phyloP scores from a whole-genome alignment of 2,797 vertebrate genomes.

The Pseudocheirus occidentalis region DNA sequence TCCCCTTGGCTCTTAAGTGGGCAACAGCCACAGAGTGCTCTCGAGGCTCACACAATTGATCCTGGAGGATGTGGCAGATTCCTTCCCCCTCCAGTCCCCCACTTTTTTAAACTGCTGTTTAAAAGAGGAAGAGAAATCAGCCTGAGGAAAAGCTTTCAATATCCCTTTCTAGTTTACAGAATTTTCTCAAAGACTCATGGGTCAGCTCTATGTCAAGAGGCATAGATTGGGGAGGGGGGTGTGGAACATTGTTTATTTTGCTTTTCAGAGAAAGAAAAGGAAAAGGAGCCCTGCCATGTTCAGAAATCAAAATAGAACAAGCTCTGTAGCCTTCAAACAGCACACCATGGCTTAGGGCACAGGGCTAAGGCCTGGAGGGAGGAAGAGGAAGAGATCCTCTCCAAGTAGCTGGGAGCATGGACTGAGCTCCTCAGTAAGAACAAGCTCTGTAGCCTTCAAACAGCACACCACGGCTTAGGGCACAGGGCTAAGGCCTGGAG shows the following conservation, averaged over 20 bases:
- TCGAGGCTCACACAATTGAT: conserved; percentile 18
- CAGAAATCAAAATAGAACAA: conserved; percentile 61
- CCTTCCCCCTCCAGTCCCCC: not conserved
- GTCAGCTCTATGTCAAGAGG: conserved; percentile 42
- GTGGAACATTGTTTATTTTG: conserved; percentile 44
- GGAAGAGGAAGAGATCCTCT: conserved; percentile 39
- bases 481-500: conserved; percentile 19
- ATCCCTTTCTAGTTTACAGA: conserved; percentile 65
- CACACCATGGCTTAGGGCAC: not conserved
- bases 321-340: conserved; percentile 50
- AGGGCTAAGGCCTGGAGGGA: conserved; percentile 5
- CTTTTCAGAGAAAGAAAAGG: conserved; percentile 57
- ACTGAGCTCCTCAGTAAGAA: conserved; percentile 28
- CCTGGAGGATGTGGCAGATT: not conserved
- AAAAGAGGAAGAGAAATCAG: conserved; percentile 78
- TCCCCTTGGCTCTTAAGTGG: not conserved
- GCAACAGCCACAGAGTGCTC: not conserved
- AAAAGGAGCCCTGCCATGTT: conserved; percentile 21
- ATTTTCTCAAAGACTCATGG: conserved; percentile 63
- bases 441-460: conserved; percentile 44
- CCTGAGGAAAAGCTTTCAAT: conserved; percentile 58
- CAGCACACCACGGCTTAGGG: not conserved
- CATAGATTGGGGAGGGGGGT: conserved; percentile 11
- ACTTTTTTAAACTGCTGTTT: conserved; percentile 74
- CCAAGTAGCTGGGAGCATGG: conserved; percentile 36